phyloP scores from a whole-genome alignment of 2,113 vertebrate genomes.

The Hystrix cristata region DNA sequence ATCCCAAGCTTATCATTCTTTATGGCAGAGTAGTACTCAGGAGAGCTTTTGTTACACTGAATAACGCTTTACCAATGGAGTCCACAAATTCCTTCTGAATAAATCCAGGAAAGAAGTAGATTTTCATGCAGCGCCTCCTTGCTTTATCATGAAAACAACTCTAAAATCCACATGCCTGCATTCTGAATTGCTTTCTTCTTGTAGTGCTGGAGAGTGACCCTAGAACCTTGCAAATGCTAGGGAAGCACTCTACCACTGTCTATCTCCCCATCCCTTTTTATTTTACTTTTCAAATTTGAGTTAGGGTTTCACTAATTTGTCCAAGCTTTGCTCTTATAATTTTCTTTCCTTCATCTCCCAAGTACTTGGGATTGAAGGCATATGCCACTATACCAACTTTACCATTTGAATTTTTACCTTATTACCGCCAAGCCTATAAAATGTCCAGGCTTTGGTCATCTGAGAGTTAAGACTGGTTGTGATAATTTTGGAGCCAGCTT shows the following conservation, averaged over 20 bases:
- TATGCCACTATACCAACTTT: background rate
- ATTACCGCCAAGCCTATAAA: background rate
- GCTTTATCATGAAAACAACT: conserved; percentile 35
- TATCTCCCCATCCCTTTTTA: background rate
- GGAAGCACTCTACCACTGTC: background rate
- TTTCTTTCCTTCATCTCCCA: background rate
- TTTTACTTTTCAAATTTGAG: background rate
- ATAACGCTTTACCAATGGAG: background rate
- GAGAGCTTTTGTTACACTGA: too few species aligned
- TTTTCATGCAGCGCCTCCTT: background rate
- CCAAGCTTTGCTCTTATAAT: background rate
- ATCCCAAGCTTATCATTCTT: too few species aligned
- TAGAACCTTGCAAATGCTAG: background rate
- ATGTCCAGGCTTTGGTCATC: background rate
- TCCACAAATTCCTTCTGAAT: background rate
- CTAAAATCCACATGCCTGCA: background rate
- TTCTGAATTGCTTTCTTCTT: background rate
- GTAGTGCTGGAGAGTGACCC: background rate
- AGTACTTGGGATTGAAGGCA: background rate
- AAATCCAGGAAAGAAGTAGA: background rate
- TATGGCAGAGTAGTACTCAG: too few species aligned
- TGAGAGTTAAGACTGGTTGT: background rate
- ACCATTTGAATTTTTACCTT: background rate
- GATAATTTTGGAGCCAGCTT: background rate
- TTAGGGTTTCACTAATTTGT: background rate